Base-by-base conservation (phyloP, 2,888 invertebrate species). In the Neocrepidodera transversa region DNA sequence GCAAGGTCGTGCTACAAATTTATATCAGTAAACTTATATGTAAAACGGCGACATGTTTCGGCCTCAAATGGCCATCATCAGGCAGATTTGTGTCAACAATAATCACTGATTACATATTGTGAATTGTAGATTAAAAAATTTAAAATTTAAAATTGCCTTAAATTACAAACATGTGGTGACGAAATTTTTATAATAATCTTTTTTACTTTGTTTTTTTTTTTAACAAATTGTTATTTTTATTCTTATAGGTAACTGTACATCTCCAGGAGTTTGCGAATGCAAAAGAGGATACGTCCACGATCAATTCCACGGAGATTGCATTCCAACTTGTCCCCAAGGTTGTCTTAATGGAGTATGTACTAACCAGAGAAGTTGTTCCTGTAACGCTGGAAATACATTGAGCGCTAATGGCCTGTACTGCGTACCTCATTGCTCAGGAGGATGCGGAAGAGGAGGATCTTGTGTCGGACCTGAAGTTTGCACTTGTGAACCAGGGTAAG, bases 311-410 rank as follows among this genome's bases (percentile, higher is more conserved):
- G 70, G 73, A 18, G 70, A 71, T 53, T 90, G 89, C 65, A 79
- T 87, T 0, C 82, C 88, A 1, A 87, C 87, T 0, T 90, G 89
- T 58, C 89, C 89, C 0, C 83, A 87, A 14, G 86, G 86, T 0
- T 90, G 89, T 67, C 82, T 86, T 62, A 85, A 89, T 63, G 89
- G 89, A 0, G 80, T 82, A 1, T 90, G 89, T 64, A 80, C 85
- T 62, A 79, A 83, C 0, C 82, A 84, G 43, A 82, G 83, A 0
- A 82, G 82, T 28, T 91, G 91, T 62, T 79, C 83, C 5, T 92
- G 92, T 70, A 84, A 83, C 71, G 77, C 83, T 40, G 82, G 88
- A 0, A 87, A 81, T 68, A 81, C 75, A 23, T 72, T 85, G 53
- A 86, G 87, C 63, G 75, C 79, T 0, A 81, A 84, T 0, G 81